Evolutionary conservation across 1,140 invertebrate genomes (phyloP).

Genomic region (Ladona fulva): DNA sequence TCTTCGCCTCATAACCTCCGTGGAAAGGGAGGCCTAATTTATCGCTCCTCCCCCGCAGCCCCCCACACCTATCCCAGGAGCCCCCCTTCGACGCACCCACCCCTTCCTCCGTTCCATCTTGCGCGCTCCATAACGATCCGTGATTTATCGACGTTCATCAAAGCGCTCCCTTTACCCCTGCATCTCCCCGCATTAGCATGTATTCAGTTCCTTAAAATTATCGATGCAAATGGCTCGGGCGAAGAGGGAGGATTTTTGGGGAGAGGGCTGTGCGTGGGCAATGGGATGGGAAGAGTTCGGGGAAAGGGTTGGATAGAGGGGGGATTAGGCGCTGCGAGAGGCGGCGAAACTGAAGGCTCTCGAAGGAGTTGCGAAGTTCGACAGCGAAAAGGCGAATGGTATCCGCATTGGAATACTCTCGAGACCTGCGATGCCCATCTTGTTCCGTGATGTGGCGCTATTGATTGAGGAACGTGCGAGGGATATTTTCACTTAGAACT

Average conservation of each 20-base stretch:
- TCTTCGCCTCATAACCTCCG: neutral
- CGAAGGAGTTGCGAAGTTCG: neutral
- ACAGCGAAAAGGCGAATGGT: neutral
- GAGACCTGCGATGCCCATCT: no score
- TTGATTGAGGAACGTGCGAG: no score
- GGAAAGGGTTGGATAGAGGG: neutral
- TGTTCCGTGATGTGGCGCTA: no score
- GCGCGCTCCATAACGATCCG: neutral
- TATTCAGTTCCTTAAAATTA: constrained; percentile 10
- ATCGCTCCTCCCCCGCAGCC: neutral
- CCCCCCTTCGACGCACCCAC: neutral
- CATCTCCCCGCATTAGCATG: neutral
- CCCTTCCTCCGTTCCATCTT: neutral
- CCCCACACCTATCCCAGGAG: neutral
- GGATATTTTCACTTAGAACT: no score
- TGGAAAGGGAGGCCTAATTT: constrained; percentile 5
- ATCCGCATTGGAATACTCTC: no score
- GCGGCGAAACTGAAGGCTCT: neutral
- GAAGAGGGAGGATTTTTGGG: neutral
- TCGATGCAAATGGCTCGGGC: constrained; percentile 3
- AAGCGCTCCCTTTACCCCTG: neutral
- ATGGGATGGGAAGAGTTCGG: neutral
- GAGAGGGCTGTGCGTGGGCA: neutral
- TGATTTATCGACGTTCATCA: constrained; percentile 9
- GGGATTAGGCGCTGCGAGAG: neutral